Percentiles rank a stretch among this genome's conserved stretches.
Conservation (phyloP, 2,888 invertebrate species). For the Drosophila hamatofila region DNA sequence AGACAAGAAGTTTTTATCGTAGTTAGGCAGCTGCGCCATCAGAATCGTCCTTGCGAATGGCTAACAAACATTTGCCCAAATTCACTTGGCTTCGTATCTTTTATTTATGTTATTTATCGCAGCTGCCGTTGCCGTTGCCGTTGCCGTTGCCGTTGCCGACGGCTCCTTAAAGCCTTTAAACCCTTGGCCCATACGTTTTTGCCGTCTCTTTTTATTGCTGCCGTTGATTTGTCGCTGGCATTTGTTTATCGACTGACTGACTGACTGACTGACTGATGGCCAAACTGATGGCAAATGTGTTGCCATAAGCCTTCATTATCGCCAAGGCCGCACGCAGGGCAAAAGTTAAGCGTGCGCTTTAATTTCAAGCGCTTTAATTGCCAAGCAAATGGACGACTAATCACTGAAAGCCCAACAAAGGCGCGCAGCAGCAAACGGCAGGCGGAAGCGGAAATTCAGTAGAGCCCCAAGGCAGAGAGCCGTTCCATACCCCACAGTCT, state of each 20-base stretch:
- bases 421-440: conserved; percentile 57
- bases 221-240: conserved; percentile 53
- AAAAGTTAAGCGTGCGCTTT: conserved; percentile 71
- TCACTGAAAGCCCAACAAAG: conserved; percentile 54
- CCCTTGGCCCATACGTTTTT: conserved; percentile 33
- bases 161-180: conserved; percentile 71
- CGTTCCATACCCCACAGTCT: conserved; percentile 26
- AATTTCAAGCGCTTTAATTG: conserved; percentile 74
- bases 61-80: conserved; percentile 71
- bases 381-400: conserved; percentile 73
- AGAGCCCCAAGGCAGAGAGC: conserved; percentile 38
- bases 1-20: conserved; percentile 69
- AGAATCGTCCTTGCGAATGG: conserved; percentile 63
- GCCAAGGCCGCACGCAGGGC: conserved; percentile 49
- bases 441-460: conserved; percentile 63
- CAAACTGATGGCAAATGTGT: conserved; percentile 23
- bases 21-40: conserved; percentile 72
- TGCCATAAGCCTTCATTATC: conserved; percentile 61
- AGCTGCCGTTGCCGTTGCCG: conserved; percentile 46
- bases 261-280: conserved; percentile 7
- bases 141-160: conserved; percentile 40
- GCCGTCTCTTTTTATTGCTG: conserved; percentile 11
- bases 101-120: conserved; percentile 80
- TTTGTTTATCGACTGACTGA: conserved; percentile 58
- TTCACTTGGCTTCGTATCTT: conserved; percentile 68